These are phyloP conservation scores for Probosciger aterrimus DNA, from an alignment of 2,113 vertebrate genomes.

Conservation along the genomic window DNA sequence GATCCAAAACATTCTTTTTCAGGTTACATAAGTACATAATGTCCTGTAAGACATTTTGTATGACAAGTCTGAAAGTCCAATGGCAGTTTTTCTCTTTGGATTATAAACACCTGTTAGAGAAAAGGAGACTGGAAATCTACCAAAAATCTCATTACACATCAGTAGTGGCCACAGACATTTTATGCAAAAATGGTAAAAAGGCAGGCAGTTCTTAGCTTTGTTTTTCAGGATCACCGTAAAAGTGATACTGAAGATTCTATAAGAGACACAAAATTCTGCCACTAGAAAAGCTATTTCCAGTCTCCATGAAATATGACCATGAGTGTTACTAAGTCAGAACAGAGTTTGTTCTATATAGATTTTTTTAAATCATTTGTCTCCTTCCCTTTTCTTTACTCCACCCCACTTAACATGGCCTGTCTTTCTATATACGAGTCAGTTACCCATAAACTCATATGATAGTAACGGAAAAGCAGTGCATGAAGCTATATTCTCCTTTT, in stretches of 20 bases:
- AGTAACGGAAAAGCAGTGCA: neutral
- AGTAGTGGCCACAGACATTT: neutral
- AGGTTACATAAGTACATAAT: neutral
- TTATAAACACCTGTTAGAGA: neutral
- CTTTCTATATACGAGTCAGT: neutral
- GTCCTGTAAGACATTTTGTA: neutral
- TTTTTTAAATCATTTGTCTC: neutral
- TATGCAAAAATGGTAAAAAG: neutral
- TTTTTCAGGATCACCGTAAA: neutral
- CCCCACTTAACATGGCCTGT: neutral
- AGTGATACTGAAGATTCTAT: neutral
- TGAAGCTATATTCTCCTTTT: neutral
- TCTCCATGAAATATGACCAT: neutral
- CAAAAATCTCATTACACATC: neutral
- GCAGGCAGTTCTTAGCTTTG: neutral
- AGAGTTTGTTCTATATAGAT: neutral
- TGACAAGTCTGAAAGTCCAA: neutral
- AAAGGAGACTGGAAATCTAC: neutral
- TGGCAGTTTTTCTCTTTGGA: neutral
- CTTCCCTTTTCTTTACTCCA: neutral
- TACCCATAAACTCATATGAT: neutral
- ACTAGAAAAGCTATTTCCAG: neutral
- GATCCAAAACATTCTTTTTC: neutral
- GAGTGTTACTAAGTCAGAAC: neutral
- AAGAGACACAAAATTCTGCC: neutral